Base-by-base conservation (phyloP, 37 sponge, comb jelly and placozoan genomes). In the Dysidea cf. avara region DNA sequence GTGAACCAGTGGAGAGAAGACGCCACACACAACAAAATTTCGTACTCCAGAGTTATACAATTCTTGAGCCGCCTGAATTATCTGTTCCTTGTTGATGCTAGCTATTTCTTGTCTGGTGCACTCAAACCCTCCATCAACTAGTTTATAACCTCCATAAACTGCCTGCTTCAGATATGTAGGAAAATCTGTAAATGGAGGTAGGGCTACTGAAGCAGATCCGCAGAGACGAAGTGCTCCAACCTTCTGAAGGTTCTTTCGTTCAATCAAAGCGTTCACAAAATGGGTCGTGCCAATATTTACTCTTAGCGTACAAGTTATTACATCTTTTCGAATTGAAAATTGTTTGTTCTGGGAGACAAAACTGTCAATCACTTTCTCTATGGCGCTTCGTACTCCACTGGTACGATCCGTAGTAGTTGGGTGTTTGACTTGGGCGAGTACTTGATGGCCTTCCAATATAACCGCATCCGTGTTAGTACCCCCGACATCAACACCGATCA, bases 221-320 rank as follows among this genome's bases (percentile, higher is more conserved):
- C 93, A 92, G 30, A 92, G 69, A 39, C 93, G 76, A 14, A 92
- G 51, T 9, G 79, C 85, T 0, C 85, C 87, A 0, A 92, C 89
- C n/a, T 46, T 64, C 2, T 80, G 60, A 3, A 92, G 74, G 34
- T 43, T 35, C 29, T 43, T 56, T 52, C 88, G 65, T 69, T 87
- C 79, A 20, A 83, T 61, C 7, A 87, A 78, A 9, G 93, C 93
- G 60, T 92, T 92, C 43, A 79, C 60, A 57, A 92, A 92, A 74
- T 92, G 93, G 5, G 93, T 92, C 1, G 93, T 92, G 7, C 93
- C 93, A 34, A 92, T 92, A 78, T 70, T 68, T 13, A 92, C 88
- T 18, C 93, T 69, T 18, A 72, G 64, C 3, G 22, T 46, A 34
- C 20, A 26, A 57, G 2, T 56, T 28, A 32, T 50, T 38, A 20